Evolutionary conservation across 1,140 invertebrate genomes (phyloP).

Genomic region (Drosophila varians): DNA sequence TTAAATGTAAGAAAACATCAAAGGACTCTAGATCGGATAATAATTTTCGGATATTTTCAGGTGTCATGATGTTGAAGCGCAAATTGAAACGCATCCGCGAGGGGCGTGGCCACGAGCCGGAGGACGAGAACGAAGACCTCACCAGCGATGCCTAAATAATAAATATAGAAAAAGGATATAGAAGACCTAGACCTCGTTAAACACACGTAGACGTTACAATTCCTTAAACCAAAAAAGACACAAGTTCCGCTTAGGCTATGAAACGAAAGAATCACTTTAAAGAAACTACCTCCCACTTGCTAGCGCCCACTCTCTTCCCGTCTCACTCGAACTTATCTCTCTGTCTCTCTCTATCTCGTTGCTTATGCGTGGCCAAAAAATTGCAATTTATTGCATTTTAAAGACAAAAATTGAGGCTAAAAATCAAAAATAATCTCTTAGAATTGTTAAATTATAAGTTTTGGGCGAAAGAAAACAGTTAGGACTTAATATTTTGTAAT

Average conservation of each 20-base stretch:
- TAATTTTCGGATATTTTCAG: conserved; percentile 39
- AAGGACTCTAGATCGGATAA: too few relatives aligned
- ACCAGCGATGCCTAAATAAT: conserved; percentile 18
- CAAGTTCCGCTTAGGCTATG: conserved; percentile 38
- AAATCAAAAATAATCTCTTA: neutral
- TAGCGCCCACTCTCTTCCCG: neutral
- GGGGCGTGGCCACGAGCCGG: conserved; percentile 70
- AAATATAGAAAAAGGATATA: neutral
- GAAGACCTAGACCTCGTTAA: conserved; percentile 21
- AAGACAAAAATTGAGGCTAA: neutral
- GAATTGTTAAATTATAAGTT: neutral
- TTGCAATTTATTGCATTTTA: neutral
- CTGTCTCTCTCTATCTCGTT: neutral
- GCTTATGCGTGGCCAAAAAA: conserved; percentile 9
- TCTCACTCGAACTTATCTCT: neutral
- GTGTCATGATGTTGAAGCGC: conserved; percentile 81
- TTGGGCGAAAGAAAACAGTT: neutral
- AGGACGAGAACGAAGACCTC: conserved; percentile 73
- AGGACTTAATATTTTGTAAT: neutral
- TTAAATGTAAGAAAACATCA: conserved; percentile 71
- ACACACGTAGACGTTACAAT: conserved; percentile 26
- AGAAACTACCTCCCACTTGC: conserved; percentile 29
- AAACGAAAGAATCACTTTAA: neutral
- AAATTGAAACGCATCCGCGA: conserved; percentile 82
- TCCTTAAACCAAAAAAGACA: conserved; percentile 47